Base-by-base conservation (phyloP, 2,888 invertebrate genomes). In the Congeria kusceri region DNA sequence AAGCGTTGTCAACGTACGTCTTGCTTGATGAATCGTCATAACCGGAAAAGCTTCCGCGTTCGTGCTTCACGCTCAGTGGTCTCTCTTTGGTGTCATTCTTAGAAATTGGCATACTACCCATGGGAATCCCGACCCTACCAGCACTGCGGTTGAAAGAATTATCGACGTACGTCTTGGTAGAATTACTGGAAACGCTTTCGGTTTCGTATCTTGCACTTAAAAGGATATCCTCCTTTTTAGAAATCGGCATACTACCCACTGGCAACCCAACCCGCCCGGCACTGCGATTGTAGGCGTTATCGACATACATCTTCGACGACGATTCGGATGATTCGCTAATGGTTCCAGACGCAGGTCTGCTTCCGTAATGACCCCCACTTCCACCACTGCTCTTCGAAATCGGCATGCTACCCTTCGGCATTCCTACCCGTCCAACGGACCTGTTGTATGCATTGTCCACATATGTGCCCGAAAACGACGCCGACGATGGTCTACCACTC, bases 381-480 rank as follows among this genome's bases (percentile, higher is more conserved):
- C n/a, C n/a, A n/a, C n/a, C n/a, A n/a, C n/a, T n/a, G n/a, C n/a
- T n/a, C 20, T 59, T 65, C 7, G 81, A 81, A 0, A 72, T 49
- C 3, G 75, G 73, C 67, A 71, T 67, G n/a, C 71, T 72, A 1
- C 84, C 84, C 15, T 56, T 18, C 0, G 78, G 71, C 64, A 73
- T 46, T 5, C 80, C 84, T 15, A 79, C 84, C 46, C 84, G 32
- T 13, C 77, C 84, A 1, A 76, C 44, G 13, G 58, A 25, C 23
- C 80, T 57, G 59, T 84, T 80, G 47, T 62, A 70, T 1, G 76
- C 25, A 66, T 84, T 84, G 39, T 84, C 80, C 0, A 78, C 78
- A 61, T 83, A 83, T 0, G 59, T 66, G n/a, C n/a, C n/a, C n/a
- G n/a, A n/a, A n/a, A n/a, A n/a, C 29, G 56, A 67, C 1, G 53